Conservation (phyloP, 2,888 invertebrate genomes). For the Agrotis exclamationis region DNA sequence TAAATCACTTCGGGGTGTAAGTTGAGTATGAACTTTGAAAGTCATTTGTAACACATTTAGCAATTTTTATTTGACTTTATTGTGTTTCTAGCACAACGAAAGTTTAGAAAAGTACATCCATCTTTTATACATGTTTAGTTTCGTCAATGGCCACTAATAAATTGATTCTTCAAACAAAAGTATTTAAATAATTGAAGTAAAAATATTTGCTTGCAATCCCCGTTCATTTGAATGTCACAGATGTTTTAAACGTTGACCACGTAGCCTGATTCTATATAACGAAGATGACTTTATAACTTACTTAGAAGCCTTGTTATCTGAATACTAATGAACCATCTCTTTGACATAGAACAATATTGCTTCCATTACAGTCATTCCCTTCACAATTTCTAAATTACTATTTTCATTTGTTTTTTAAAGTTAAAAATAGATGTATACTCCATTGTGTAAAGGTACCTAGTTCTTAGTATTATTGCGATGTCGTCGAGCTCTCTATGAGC, state of each 20-base stretch:
- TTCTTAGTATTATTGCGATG: slow-evolving; percentile 46
- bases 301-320: slow-evolving; percentile 59
- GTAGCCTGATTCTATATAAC: slow-evolving; percentile 64
- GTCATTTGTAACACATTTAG: slow-evolving; percentile 20
- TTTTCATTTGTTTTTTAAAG: slow-evolving; percentile 32
- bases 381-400: slow-evolving; percentile 35
- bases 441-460: slow-evolving; percentile 21
- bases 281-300: slow-evolving; percentile 68
- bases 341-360: slow-evolving; percentile 42
- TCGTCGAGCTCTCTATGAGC: slow-evolving; percentile 51
- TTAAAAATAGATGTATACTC: slow-evolving; percentile 26
- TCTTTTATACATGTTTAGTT: background rate
- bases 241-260: slow-evolving; percentile 66
- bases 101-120: background rate
- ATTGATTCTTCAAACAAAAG: background rate
- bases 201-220: slow-evolving; percentile 24
- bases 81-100: background rate
- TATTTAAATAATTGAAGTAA: background rate
- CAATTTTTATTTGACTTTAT: background rate
- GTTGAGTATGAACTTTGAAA: slow-evolving; percentile 8
- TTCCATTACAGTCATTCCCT: slow-evolving; percentile 41
- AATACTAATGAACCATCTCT: slow-evolving; percentile 65
- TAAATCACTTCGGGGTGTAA: slow-evolving; percentile 60
- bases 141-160: background rate
- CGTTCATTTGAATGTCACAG: slow-evolving; percentile 50